These are phyloP conservation scores for Diceros bicornis DNA, from an alignment of 2,797 vertebrate genomes.

Conservation along the genomic window DNA sequence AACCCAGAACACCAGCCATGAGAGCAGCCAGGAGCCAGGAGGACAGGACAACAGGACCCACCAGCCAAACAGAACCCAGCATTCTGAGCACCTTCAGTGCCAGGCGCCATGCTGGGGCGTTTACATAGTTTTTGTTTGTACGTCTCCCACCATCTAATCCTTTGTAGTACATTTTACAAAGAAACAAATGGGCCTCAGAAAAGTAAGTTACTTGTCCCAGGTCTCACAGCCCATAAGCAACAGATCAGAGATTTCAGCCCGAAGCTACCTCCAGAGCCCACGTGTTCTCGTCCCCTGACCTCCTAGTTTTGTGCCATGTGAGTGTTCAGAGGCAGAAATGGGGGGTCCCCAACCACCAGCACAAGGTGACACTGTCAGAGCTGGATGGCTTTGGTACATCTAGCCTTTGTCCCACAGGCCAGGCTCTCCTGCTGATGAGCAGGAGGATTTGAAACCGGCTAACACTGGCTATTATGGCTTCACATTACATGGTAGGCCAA, in stretches of 20 bases:
- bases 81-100: neutral
- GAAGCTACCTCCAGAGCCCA: neutral
- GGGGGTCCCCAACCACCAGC: rapidly evolving
- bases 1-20: neutral
- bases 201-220: neutral
- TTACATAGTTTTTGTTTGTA: neutral
- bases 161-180: neutral
- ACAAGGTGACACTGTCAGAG: neutral
- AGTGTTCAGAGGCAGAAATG: neutral
- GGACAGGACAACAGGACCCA: neutral
- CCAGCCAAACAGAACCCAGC: neutral
- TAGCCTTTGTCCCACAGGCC: neutral
- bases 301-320: rapidly evolving
- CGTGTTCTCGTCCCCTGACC: neutral
- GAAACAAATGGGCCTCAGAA: neutral
- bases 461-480: neutral
- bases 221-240: neutral
- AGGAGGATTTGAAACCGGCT: neutral
- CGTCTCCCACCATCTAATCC: too few relatives aligned
- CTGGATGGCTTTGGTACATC: neutral
- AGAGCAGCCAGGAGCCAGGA: neutral
- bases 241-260: neutral
- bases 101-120: neutral
- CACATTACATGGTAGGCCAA: neutral
- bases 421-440: neutral